phyloP scores from a whole-genome alignment of 1,140 invertebrate genomes.

The Atta texana region DNA sequence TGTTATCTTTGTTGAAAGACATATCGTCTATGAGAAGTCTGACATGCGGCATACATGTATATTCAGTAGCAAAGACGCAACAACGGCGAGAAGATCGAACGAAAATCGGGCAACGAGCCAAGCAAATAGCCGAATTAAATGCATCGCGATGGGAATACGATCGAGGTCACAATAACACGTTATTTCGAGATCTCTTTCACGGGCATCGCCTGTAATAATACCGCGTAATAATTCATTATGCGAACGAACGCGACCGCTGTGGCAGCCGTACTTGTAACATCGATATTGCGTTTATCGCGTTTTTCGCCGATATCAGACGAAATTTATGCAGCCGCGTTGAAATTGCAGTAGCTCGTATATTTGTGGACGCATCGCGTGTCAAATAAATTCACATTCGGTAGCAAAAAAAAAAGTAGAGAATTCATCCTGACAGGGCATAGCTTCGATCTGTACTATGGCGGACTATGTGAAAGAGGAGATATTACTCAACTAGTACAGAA shows the following conservation, averaged over 20 bases:
- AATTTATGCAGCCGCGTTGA: conserved; percentile 39
- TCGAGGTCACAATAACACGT: conserved; percentile 68
- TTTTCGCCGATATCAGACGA: conserved; percentile 27
- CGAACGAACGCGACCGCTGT: conserved; percentile 15
- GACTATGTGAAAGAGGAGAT: background rate
- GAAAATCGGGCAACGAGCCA: conserved; percentile 69
- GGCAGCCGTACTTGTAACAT: background rate
- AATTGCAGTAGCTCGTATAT: conserved; percentile 31
- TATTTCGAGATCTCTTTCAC: conserved; percentile 68
- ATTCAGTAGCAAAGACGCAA: conserved; percentile 6
- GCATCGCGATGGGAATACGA: conserved; percentile 34
- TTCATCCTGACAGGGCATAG: background rate
- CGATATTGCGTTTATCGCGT: conserved; percentile 15
- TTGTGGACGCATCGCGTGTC: conserved; percentile 11
- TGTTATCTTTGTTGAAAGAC: conserved; percentile 26
- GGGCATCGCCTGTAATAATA: conserved; percentile 59
- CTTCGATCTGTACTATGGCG: background rate
- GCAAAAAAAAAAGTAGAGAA: conserved; percentile 11
- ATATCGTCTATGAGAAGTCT: conserved; percentile 10
- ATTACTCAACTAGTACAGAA: background rate
- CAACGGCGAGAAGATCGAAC: conserved; percentile 54
- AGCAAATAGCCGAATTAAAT: conserved; percentile 23
- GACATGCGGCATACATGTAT: background rate
- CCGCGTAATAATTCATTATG: conserved; percentile 63
- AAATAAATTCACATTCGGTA: conserved; percentile 50